phyloP scores from a whole-genome alignment of 2,888 invertebrate genomes.

The Linyphia triangularis region DNA sequence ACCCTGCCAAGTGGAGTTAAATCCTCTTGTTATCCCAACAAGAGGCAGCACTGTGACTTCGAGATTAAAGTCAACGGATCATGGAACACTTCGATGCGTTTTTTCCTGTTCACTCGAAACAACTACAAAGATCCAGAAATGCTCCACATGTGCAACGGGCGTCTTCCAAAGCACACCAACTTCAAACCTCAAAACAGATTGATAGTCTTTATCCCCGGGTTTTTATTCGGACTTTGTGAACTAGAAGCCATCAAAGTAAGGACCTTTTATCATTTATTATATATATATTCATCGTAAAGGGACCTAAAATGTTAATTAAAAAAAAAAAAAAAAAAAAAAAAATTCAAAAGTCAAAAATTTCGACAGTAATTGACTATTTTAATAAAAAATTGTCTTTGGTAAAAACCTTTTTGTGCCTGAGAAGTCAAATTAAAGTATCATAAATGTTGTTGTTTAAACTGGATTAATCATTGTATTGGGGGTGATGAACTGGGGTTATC shows the following conservation, averaged over 20 bases:
- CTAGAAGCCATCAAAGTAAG: not conserved
- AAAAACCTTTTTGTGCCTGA: not conserved
- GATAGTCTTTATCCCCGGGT: slow-evolving; percentile 22
- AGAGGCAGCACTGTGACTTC: not conserved
- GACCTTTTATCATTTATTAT: too few relatives aligned
- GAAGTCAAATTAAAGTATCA: too few relatives aligned
- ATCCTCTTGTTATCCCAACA: not conserved
- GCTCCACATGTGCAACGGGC: slow-evolving; percentile 14
- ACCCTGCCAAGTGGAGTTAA: not conserved
- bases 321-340: too few relatives aligned
- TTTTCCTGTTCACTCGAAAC: slow-evolving; percentile 22
- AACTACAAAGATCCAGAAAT: not conserved
- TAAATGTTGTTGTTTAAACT: too few relatives aligned
- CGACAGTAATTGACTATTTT: not conserved
- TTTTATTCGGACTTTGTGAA: slow-evolving; percentile 17
- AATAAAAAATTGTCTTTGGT: not conserved
- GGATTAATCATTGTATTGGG: too few relatives aligned
- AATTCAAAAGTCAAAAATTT: not conserved
- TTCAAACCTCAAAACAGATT: slow-evolving; percentile 21
- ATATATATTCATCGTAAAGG: too few relatives aligned
- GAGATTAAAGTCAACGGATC: not conserved
- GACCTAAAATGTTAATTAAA: too few relatives aligned
- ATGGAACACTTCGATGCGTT: not conserved
- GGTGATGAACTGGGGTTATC: too few relatives aligned
- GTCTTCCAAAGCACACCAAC: not conserved